Base-by-base conservation (phyloP, 2,797 vertebrate species). In the Allobates femoralis region DNA sequence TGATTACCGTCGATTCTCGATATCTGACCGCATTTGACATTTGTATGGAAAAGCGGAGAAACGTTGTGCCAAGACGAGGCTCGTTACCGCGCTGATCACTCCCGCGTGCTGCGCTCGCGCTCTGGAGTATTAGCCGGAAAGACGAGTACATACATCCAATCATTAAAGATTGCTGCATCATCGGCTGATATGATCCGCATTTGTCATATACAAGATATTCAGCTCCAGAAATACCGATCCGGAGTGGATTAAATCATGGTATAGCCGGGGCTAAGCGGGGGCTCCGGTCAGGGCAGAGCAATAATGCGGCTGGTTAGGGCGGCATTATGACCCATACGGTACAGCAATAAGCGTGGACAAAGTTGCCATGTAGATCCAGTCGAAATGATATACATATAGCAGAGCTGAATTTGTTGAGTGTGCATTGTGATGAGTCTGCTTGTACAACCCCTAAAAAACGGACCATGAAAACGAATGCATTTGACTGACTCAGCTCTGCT, bases 1-100 rank as follows among this genome's bases (percentile, higher is more conserved):
- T 0, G 41, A 77, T 34, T 66, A 32, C 58, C 21, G 16, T 30
- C 11, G 30, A 15, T 60, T 34, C 66, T 7, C 26, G 19, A 23
- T 26, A 23, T 8, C 32, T 74, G 67, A 75, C 56, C 55, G n/a
- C 15, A 62, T 76, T 18, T 64, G 58, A 84, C 74, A 62, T 77
- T 62, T 77, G 26, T 66, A 28, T 12, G 73, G 0, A 11, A 34
- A 21, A 51, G 50, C 64, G 26, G 30, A 28, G 30, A 34, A 55
- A 78, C 28, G 60, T 69, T 66, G 74, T 85, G 83, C 75, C 83
- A 85, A 56, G 62, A 30, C 30, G 23, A 60, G 55, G 67, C 32
- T 21, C 18, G 34, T 67, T 62, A 55, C 21, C 8, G 60, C 66
- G n/a, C 23, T 79, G 50, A 85, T 58, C 28, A 37, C 32, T 64